Evolutionary conservation across 2,888 invertebrate genomes (phyloP).

Genomic region (Oxystoma pomonae): DNA sequence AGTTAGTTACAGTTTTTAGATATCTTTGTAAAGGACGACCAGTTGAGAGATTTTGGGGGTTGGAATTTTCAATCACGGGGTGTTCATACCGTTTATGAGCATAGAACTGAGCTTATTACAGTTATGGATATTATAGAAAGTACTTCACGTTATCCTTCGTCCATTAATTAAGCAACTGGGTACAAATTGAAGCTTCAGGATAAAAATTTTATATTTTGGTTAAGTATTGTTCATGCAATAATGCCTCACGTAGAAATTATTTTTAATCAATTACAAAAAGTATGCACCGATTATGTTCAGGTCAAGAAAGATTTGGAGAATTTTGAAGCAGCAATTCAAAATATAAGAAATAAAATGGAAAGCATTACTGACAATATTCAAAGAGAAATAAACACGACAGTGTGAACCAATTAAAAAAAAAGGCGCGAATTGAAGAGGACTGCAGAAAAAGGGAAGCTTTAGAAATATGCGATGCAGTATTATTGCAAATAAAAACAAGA

Average conservation of each 20-base stretch:
- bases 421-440: constrained; percentile 10
- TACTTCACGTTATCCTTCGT: constrained; percentile 9
- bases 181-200: constrained; percentile 18
- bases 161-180: constrained; percentile 17
- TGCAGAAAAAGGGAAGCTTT: constrained; percentile 14
- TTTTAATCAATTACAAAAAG: constrained; percentile 16
- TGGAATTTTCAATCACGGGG: constrained; percentile 16
- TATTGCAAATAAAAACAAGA: constrained; percentile 11
- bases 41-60: constrained; percentile 30
- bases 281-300: constrained; percentile 10
- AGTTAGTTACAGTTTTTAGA: constrained; percentile 32
- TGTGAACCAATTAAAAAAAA: constrained; percentile 8
- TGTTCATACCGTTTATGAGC: constrained; percentile 13
- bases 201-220: constrained; percentile 21
- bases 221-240: constrained; percentile 16
- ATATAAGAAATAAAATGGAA: constrained; percentile 12
- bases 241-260: constrained; percentile 15
- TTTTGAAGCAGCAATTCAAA: constrained; percentile 14
- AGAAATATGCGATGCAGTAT: constrained; percentile 17
- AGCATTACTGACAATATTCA: constrained; percentile 14
- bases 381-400: constrained; percentile 10
- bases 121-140: constrained; percentile 18
- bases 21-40: constrained; percentile 27
- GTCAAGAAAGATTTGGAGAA: constrained; percentile 11
- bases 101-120: constrained; percentile 13